Conservation (phyloP, 2,113 vertebrate species). For the Pelvicachromis taeniatus region DNA sequence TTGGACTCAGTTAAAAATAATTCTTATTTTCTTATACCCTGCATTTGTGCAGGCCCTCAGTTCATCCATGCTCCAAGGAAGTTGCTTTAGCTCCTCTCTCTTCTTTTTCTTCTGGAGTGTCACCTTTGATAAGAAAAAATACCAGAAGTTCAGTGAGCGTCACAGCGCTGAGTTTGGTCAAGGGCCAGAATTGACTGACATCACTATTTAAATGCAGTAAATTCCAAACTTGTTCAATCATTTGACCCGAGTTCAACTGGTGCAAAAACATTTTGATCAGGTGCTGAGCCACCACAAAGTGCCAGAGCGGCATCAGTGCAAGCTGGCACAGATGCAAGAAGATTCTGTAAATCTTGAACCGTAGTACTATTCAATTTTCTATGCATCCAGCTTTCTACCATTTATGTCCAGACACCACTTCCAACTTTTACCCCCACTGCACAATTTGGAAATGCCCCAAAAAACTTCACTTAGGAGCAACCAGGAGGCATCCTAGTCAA, state of each 20-base stretch:
- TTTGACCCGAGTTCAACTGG: not conserved
- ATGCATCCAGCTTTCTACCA: not conserved
- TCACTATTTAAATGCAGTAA: not conserved
- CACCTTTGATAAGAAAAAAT: not conserved
- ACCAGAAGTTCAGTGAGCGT: not conserved
- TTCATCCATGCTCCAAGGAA: not conserved
- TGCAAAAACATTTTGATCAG: not conserved
- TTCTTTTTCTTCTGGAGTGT: not conserved
- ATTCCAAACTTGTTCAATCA: not conserved
- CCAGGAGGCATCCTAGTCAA: not conserved
- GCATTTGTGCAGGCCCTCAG: not conserved
- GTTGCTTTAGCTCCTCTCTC: not conserved
- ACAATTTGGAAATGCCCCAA: not conserved
- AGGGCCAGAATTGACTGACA: not conserved
- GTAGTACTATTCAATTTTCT: not conserved
- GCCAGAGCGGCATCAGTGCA: not conserved
- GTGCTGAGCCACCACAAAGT: not conserved
- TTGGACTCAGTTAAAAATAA: not conserved
- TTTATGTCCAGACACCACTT: not conserved
- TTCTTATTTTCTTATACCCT: not conserved
- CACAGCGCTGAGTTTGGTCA: not conserved
- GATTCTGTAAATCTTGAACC: not conserved
- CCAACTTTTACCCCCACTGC: not conserved
- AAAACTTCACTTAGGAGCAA: not conserved
- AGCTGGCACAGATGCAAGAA: not conserved